Evolutionary conservation across 1,140 invertebrate genomes (phyloP).

Genomic region (Drosophila ficusphila): DNA sequence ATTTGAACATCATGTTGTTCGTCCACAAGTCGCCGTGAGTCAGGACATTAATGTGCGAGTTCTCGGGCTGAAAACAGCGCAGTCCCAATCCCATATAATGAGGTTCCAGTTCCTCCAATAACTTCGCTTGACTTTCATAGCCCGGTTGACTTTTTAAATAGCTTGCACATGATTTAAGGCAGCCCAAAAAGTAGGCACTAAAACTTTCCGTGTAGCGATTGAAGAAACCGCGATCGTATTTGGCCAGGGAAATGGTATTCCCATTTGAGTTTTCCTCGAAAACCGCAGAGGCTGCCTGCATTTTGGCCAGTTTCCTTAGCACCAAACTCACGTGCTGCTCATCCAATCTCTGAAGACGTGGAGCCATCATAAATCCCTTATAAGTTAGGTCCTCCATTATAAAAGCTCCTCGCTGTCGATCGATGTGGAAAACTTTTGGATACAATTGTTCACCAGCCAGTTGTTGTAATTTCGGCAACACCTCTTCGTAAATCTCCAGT

Average conservation of each 20-base stretch:
- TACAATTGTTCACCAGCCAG: slow-evolving; percentile 52
- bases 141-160: slow-evolving; percentile 20
- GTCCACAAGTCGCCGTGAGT: slow-evolving; percentile 88
- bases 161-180: slow-evolving; percentile 40
- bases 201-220: slow-evolving; percentile 62
- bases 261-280: slow-evolving; percentile 8
- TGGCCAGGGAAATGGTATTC: slow-evolving; percentile 2
- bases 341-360: slow-evolving; percentile 85
- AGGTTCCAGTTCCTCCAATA: slow-evolving; percentile 31
- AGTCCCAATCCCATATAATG: slow-evolving; percentile 59
- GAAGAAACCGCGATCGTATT: slow-evolving; percentile 63
- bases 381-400: slow-evolving; percentile 59
- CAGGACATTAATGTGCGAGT: slow-evolving; percentile 86
- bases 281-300: slow-evolving; percentile 85
- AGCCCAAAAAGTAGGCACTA: slow-evolving; percentile 48
- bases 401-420: slow-evolving; percentile 34
- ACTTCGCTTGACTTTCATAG: slow-evolving; percentile 21
- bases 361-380: slow-evolving; percentile 83
- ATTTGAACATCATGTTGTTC: slow-evolving; percentile 88
- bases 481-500: slow-evolving; percentile 54
- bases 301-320: slow-evolving; percentile 85
- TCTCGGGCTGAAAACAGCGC: slow-evolving; percentile 58
- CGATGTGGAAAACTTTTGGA: slow-evolving; percentile 42
- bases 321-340: slow-evolving; percentile 85
- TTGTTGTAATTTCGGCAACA: slow-evolving; percentile 52